These are phyloP conservation scores for Ischnura elegans DNA, from an alignment of 2,888 invertebrate genomes.

Conservation along the genomic window DNA sequence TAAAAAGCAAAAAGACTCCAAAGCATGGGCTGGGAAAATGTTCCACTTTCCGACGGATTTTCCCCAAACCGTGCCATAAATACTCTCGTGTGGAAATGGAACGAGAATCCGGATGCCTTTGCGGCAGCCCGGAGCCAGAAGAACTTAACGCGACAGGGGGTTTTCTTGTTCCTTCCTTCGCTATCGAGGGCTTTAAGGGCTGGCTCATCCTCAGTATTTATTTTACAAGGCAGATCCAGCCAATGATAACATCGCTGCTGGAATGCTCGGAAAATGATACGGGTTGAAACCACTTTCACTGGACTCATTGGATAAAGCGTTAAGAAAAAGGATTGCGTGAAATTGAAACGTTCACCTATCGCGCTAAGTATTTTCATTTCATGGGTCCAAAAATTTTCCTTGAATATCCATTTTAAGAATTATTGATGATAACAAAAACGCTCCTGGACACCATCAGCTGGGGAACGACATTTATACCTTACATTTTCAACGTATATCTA, in stretches of 20 bases:
- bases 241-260: background rate
- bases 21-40: background rate
- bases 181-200: background rate
- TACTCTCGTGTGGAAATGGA: background rate
- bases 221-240: background rate
- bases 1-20: background rate
- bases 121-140: background rate
- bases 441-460: too few relatives aligned
- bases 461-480: too few relatives aligned
- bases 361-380: too few relatives aligned
- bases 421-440: too few relatives aligned
- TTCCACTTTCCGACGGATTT: background rate
- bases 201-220: background rate
- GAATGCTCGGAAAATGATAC: background rate
- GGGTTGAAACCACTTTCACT: background rate
- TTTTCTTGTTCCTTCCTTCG: background rate
- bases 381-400: too few relatives aligned
- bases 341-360: too few relatives aligned
- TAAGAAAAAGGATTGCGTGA: too few relatives aligned
- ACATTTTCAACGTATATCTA: too few relatives aligned
- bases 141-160: background rate
- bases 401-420: too few relatives aligned
- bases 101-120: background rate
- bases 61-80: background rate
- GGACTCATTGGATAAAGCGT: too few relatives aligned